Evolutionary conservation across 2,797 vertebrate species (phyloP).

Genomic region (Varecia variegata): DNA sequence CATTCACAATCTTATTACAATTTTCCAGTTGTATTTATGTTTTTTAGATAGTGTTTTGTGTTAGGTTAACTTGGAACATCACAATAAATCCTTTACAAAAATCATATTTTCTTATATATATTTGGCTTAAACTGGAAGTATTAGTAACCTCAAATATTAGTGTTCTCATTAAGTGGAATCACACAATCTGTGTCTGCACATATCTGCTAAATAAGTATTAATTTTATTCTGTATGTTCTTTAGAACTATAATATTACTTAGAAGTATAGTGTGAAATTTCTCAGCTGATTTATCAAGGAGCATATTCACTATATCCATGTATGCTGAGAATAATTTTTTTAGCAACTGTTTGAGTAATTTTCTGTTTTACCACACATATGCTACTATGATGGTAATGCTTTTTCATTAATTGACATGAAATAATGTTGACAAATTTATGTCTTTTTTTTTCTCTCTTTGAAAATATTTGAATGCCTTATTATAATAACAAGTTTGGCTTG

Average conservation of each 20-base stretch:
- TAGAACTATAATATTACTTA: background rate
- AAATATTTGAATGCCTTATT: constrained; percentile 4
- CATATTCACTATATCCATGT: background rate
- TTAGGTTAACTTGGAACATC: background rate
- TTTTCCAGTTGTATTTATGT: background rate
- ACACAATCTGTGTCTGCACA: background rate
- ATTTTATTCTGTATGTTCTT: background rate
- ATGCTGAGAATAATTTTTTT: background rate
- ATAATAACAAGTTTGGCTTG: background rate
- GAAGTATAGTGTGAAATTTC: background rate
- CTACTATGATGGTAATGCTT: background rate
- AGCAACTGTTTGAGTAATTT: background rate
- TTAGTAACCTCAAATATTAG: background rate
- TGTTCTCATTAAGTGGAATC: background rate
- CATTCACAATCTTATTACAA: background rate
- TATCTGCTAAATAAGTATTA: background rate
- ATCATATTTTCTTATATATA: background rate
- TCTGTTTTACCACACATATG: background rate
- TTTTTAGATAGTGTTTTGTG: constrained; percentile 20
- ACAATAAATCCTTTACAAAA: background rate
- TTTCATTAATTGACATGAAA: background rate
- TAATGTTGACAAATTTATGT: background rate
- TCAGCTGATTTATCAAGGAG: background rate
- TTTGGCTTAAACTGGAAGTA: background rate
- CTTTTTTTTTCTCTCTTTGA: background rate